Conservation (phyloP, 2,113 vertebrate genomes). For the Barbus barbus region DNA sequence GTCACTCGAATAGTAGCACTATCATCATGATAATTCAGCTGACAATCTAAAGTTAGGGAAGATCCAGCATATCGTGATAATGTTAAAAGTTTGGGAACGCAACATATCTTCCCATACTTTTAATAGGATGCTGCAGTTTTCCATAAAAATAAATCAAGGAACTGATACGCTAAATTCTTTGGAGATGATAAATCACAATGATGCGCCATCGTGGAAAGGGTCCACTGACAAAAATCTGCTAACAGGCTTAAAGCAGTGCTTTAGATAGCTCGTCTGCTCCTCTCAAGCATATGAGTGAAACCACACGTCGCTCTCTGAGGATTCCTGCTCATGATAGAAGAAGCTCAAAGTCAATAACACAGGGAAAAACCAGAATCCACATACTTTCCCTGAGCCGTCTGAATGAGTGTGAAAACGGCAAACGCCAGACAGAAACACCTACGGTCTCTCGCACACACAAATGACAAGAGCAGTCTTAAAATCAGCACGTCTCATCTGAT, state of each 20-base stretch:
- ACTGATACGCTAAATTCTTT: too few species aligned
- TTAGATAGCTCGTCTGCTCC: background rate
- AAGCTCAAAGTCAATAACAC: constrained; percentile 38
- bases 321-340: background rate
- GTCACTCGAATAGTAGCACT: background rate
- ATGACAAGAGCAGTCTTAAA: background rate
- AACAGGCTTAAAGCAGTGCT: background rate
- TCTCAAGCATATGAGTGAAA: constrained; percentile 27
- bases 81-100: background rate
- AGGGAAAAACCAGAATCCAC: constrained; percentile 38
- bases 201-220: background rate
- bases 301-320: constrained; percentile 21
- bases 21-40: background rate
- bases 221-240: background rate
- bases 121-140: too few species aligned
- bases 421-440: background rate
- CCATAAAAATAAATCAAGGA: too few species aligned
- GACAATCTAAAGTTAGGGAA: background rate
- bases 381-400: constrained; percentile 27
- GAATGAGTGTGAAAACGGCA: constrained; percentile 23
- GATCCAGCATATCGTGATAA: background rate
- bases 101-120: too few species aligned
- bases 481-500: background rate
- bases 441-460: background rate
- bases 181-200: background rate